Base-by-base conservation (phyloP, 2,113 vertebrate genomes). In the Pterocles burchelli region DNA sequence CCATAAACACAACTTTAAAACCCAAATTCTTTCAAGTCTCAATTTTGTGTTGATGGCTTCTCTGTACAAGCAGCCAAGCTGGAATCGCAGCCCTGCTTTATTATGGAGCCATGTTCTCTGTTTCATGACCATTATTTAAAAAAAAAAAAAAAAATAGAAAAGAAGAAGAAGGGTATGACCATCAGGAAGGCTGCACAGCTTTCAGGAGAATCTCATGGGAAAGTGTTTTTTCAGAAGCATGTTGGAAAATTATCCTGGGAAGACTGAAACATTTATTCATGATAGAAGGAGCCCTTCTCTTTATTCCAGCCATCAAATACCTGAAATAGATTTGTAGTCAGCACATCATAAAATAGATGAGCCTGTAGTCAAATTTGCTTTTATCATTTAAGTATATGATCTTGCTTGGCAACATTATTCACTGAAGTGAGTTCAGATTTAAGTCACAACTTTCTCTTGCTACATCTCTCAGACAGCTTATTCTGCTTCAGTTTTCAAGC, bases 301-400 rank as follows among this genome's bases (percentile, higher is more conserved):
- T 88, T 84, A 86, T 81, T 93, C 83, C n/a, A 92, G 59, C 41
- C 34, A 79, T 89, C 76, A 84, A 89, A 86, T 34, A 89, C 65
- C 65, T 57, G 93, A 87, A 89, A 84, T 29, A 78, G 29, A 68
- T 85, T 87, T 68, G 49, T 45, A 92, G 84, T 82, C 76, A 94
- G 57, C 61, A 78, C 70, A 90, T 49, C 61, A 61, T 41, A 61
- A 80, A 86, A 57, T 9, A 84, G 38, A 91, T 45, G 70, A 81
- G 57, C 38, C 24, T 75, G 43, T 25, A 93, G 86, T 81, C 29
- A 89, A 75, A 87, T 95, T 85, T 91, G 24, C 55, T 92, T 93
- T 94, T 84, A 92, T 93, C 59, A 57, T 86, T 74, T 71, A 81
- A 93, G 80, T 65, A 72, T 66, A 84, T n/a, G 33, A 68, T 81